Evolutionary conservation across 2,888 invertebrate genomes (phyloP).

Genomic region (Abrostola triplasia): DNA sequence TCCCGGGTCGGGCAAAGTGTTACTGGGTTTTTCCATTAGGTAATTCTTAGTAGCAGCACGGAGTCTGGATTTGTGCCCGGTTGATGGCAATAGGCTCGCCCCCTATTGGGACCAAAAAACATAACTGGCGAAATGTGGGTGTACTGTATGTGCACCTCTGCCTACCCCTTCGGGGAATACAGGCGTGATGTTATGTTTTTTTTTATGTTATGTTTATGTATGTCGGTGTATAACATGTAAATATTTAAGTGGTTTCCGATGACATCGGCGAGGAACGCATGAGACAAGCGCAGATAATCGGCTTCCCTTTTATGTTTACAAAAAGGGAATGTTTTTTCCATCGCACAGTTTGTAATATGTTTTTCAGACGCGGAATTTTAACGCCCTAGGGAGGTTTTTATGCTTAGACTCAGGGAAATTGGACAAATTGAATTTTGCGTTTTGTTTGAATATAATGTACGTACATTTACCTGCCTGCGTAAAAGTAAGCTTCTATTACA

Average conservation of each 20-base stretch:
- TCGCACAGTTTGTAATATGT: conserved; percentile 66
- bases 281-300: conserved; percentile 66
- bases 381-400: conserved; percentile 68
- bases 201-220: no score
- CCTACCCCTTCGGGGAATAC: no score
- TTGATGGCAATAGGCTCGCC: no score
- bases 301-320: conserved; percentile 61
- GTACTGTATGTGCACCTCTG: no score
- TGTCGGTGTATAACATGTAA: conserved; percentile 44
- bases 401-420: conserved; percentile 66
- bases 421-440: conserved; percentile 71
- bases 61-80: no score
- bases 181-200: no score
- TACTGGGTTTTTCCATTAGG: no score
- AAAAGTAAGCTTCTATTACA: conserved; percentile 21
- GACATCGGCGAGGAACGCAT: conserved; percentile 46
- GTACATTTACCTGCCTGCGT: conserved; percentile 16
- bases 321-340: conserved; percentile 64
- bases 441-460: conserved; percentile 66
- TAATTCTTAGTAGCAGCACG: no score
- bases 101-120: no score
- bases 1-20: no score
- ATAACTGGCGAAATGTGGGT: no score
- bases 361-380: conserved; percentile 65
- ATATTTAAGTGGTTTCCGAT: conserved; percentile 59